Evolutionary conservation across 2,113 vertebrate genomes (phyloP), one percentile per base, ranked within the genome.

Genomic region (Gulo gulo): DNA sequence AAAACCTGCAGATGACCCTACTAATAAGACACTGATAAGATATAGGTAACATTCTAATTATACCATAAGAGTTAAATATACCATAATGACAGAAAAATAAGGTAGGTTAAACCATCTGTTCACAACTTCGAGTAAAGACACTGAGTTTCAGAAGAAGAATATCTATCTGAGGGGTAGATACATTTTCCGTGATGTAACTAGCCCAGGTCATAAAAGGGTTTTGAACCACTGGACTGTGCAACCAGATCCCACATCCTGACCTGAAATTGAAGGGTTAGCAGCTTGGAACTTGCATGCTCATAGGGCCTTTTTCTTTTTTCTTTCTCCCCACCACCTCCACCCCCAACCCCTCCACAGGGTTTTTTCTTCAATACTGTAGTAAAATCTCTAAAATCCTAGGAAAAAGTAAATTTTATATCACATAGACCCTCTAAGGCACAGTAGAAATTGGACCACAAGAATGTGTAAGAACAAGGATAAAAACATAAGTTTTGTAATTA

Each of bases 401-500:
- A 92, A 74, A 55, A 92, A 52, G 6, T 85, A 36, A 89, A 65
- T 83, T 45, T 65, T 61, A 52, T 78, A 45, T 63, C 55, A 31
- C 0, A 7, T 52, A 91, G 26, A 88, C 14, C 61, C 79, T 42
- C 47, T 42, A 71, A 18, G 80, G 31, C 21, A 52, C 26, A 71
- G 34, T 67, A 79, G 93, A 89, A 78, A 59, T 24, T 31, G 14
- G 15, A 59, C 24, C 50, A 21, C 36, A 69, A 10, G 13, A 84
- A 88, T 50, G 5, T 71, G 18, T 52, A 61, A 69, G 47, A 67
- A 67, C 34, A 85, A 89, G 34, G 34, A 96, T 45, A 36, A 88
- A 95, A 88, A 78, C 47, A 29, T 61, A 79, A 31, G 23, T 78
- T 88, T 61, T 84, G 20, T 45, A 94, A 96, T 76, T 93, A 78